Conservation (phyloP, 1,140 invertebrate genomes). For the Hypsibius dujardini region DNA sequence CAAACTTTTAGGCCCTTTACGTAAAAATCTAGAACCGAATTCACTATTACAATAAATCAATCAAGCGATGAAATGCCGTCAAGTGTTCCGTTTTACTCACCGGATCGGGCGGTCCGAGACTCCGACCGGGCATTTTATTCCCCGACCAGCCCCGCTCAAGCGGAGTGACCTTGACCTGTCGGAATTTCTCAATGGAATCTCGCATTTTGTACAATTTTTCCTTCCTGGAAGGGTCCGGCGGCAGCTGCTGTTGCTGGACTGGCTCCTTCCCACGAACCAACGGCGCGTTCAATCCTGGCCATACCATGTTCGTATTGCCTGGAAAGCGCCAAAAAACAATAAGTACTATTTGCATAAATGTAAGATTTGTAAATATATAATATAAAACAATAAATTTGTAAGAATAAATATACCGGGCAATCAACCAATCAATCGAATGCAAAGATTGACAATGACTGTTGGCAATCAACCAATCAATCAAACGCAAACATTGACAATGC, state of each 20-base stretch:
- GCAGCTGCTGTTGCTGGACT: conserved; percentile 46
- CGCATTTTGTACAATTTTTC: conserved; percentile 50
- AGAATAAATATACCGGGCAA: no score
- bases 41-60: no score
- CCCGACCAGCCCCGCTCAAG: conserved; percentile 78
- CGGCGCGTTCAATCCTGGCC: conserved; percentile 74
- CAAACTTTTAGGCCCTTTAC: not conserved
- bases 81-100: conserved; percentile 37
- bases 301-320: conserved; percentile 60
- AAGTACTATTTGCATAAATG: no score
- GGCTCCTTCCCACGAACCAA: conserved; percentile 57
- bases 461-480: no score
- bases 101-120: conserved; percentile 66
- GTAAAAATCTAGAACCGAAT: not conserved
- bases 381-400: no score
- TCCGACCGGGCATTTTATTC: conserved; percentile 55
- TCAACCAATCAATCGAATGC: no score
- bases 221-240: conserved; percentile 51
- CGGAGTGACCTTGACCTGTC: conserved; percentile 46
- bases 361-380: no score
- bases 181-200: conserved; percentile 47
- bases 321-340: no score
- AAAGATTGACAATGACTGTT: no score
- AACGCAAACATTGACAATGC: no score
- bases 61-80: no score